Evolutionary conservation across 2,888 invertebrate species (phyloP), one percentile per base, ranked within the genome.

Genomic region (Omphaloscelis lunosa): DNA sequence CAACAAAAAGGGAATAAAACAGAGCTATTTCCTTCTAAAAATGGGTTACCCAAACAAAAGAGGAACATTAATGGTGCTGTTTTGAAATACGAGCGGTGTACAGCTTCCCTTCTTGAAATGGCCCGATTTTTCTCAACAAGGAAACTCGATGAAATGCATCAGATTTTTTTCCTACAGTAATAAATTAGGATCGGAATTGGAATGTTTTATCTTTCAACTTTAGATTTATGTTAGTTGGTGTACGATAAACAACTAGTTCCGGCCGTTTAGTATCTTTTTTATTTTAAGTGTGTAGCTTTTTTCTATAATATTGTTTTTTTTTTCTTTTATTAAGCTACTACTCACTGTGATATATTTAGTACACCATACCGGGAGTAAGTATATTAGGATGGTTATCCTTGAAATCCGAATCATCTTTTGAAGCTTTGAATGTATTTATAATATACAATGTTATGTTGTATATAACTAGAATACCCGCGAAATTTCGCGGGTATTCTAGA

Each of bases 51-150:
- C 89, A 92, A 94, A 94, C 93, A 93, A 93, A 95, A 95, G 92
- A 90, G 92, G 90, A 94, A 92, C 95, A 96, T 94, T 96, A 95
- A 96, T 94, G 95, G 95, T 95, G 96, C 94, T 96, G 93, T 95
- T 95, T 95, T 95, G 96, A 96, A 95, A 95, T 95, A 96, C 92
- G 95, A 94, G 91, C 93, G 82, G 83, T 83, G 90, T 90, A 67
- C 88, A 89, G 92, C 91, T 91, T 91, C 92, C 93, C 92, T 91
- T 87, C 87, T 88, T 84, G 90, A 95, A 95, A 95, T 96, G 93
- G 94, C 90, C 86, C 94, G 93, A 96, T 96, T 96, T 96, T 96
- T 96, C 96, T 95, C 93, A 89, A 92, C 91, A 92, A 93, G 92
- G 91, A 93, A 95, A 94, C 93, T 91, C 92, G 93, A 91, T 92